A percentile compares a stretch with the other conserved stretches of the same genome.
Evolutionary conservation across 2,888 invertebrate genomes (phyloP).

Genomic region (Polia nebulosa): DNA sequence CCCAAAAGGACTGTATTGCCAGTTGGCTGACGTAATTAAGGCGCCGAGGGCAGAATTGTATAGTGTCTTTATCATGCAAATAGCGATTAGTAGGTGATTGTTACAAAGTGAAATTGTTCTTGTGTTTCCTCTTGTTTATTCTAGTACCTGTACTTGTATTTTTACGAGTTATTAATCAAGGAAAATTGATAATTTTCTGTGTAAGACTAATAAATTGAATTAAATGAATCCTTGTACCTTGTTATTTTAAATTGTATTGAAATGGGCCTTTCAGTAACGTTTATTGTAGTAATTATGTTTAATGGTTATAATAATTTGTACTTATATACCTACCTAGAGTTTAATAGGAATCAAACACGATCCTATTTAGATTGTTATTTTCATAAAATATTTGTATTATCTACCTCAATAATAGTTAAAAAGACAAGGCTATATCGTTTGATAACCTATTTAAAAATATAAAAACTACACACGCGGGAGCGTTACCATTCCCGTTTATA

Average conservation of each 20-base stretch:
- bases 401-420: neutral
- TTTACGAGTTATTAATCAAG: constrained; percentile 5
- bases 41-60: constrained; percentile 60
- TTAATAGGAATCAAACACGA: constrained; percentile 1
- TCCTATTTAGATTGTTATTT: neutral
- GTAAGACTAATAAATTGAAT: neutral
- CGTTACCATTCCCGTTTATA: neutral
- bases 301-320: neutral
- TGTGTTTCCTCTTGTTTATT: constrained; percentile 4
- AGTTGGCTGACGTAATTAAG: constrained; percentile 68
- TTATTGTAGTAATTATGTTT: neutral
- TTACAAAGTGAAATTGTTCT: constrained; percentile 35
- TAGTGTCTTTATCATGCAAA: constrained; percentile 59
- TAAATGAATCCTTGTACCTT: neutral
- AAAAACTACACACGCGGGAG: neutral
- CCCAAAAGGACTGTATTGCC: constrained; percentile 58
- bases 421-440: neutral
- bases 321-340: neutral
- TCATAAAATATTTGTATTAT: no score
- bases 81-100: constrained; percentile 51
- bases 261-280: constrained; percentile 5
- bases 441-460: neutral
- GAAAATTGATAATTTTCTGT: neutral
- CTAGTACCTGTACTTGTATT: constrained; percentile 3
- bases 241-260: neutral